Conservation (phyloP, 30 jellyfish, hydroid and myxozoan genomes). For the Hydractinia echinata region DNA sequence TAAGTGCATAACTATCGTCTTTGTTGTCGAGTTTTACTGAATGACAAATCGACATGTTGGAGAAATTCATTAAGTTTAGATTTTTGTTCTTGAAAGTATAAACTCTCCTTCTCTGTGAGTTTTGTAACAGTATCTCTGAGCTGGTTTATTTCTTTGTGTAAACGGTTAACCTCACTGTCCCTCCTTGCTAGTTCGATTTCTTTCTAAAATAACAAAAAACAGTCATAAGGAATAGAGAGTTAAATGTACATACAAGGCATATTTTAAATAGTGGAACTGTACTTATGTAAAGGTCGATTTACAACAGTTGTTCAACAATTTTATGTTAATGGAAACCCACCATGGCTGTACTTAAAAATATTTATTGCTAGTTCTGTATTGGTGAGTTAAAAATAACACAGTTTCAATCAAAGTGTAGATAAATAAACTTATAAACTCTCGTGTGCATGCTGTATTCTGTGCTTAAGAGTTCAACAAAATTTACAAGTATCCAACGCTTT, state of each 20-base stretch:
- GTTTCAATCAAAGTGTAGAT: no score
- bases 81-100: constrained; percentile 1
- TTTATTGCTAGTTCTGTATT: no score
- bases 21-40: neutral
- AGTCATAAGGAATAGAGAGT: neutral
- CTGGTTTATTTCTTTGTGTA: constrained; percentile 1
- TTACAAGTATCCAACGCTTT: no score
- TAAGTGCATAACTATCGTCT: neutral
- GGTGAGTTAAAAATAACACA: no score
- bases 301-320: no score
- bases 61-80: neutral
- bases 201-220: constrained; percentile 6
- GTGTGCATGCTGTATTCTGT: no score
- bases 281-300: no score
- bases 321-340: no score
- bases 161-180: constrained; percentile 4
- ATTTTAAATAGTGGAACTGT: no score
- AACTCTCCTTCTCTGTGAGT: constrained; percentile 16
- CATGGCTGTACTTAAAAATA: no score
- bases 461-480: no score
- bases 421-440: no score
- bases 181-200: constrained; percentile 9
- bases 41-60: constrained; percentile 1
- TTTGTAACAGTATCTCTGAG: neutral
- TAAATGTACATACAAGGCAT: neutral